Conservation (phyloP, 2,888 invertebrate species). For the Conus canariensis region DNA sequence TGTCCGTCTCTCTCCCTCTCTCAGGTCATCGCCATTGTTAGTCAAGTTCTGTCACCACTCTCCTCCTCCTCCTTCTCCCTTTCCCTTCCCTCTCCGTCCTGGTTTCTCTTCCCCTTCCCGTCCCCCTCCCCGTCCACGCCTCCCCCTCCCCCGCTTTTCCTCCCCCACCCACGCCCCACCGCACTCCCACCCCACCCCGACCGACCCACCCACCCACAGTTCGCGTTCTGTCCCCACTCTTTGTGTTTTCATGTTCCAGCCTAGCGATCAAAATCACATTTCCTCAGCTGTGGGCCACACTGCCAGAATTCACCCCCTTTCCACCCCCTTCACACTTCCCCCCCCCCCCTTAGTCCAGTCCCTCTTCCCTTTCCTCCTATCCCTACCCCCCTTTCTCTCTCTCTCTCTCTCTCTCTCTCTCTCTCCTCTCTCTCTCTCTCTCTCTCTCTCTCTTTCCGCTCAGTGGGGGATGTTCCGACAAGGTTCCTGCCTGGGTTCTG, state of each 20-base stretch:
- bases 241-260: neutral
- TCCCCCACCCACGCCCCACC: too few species aligned
- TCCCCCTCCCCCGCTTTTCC: too few species aligned
- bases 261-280: neutral
- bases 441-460: neutral
- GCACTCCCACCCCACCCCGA: too few species aligned
- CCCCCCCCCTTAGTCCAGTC: neutral
- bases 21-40: too few species aligned
- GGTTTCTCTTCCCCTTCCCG: neutral
- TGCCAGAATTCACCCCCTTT: neutral
- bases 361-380: neutral
- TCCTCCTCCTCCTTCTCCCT: neutral
- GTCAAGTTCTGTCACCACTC: neutral
- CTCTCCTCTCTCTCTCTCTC: neutral
- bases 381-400: neutral
- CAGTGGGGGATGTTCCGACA: neutral
- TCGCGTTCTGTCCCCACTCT: neutral
- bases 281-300: constrained; percentile 1
- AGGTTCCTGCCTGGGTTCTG: neutral
- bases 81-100: neutral
- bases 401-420: constrained; percentile 4
- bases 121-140: neutral
- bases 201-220: too few species aligned
- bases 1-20: too few species aligned
- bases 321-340: neutral